Percentiles rank a stretch among this genome's conserved stretches.
Conservation (phyloP, 2,888 invertebrate genomes). For the Alloplasta piceator region DNA sequence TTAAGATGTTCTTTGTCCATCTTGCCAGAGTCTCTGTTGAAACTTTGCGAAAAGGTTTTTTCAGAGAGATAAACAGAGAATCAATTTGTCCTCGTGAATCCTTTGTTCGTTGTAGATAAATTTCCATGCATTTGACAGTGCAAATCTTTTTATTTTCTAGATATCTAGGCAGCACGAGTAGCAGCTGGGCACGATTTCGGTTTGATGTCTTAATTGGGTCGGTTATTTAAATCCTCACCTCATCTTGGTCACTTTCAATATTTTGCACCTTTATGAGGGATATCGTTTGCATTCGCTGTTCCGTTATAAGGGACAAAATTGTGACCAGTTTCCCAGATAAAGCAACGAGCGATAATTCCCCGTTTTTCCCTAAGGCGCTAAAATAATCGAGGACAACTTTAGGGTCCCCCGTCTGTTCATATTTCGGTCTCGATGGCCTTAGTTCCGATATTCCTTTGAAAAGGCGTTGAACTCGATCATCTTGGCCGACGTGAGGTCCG, state of each 20-base stretch:
- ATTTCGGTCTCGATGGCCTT: slow-evolving; percentile 59
- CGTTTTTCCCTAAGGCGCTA: not conserved
- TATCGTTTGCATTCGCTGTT: slow-evolving; percentile 55
- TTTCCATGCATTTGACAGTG: not conserved
- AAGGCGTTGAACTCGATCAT: slow-evolving; percentile 53
- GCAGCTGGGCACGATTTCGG: not conserved
- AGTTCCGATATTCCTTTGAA: slow-evolving; percentile 62
- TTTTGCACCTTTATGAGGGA: slow-evolving; percentile 44
- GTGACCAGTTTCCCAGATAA: not conserved
- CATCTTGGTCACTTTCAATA: slow-evolving; percentile 30
- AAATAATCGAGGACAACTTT: slow-evolving; percentile 3
- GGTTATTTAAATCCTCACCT: not conserved
- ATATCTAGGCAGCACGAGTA: not conserved
- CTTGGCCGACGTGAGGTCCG: slow-evolving; percentile 35
- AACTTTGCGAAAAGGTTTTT: slow-evolving; percentile 27
- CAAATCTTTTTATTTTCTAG: not conserved
- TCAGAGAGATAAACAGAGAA: not conserved
- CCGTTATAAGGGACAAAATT: no score
- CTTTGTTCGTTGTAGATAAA: not conserved
- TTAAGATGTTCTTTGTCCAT: slow-evolving; percentile 24
- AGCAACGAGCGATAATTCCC: not conserved
- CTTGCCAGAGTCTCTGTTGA: slow-evolving; percentile 22
- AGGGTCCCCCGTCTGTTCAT: slow-evolving; percentile 34
- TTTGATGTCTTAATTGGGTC: not conserved
- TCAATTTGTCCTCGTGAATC: not conserved